Evolutionary conservation across 2,113 vertebrate species (phyloP), one percentile per base, ranked within the genome.

Genomic region (Corythornis cristatus): DNA sequence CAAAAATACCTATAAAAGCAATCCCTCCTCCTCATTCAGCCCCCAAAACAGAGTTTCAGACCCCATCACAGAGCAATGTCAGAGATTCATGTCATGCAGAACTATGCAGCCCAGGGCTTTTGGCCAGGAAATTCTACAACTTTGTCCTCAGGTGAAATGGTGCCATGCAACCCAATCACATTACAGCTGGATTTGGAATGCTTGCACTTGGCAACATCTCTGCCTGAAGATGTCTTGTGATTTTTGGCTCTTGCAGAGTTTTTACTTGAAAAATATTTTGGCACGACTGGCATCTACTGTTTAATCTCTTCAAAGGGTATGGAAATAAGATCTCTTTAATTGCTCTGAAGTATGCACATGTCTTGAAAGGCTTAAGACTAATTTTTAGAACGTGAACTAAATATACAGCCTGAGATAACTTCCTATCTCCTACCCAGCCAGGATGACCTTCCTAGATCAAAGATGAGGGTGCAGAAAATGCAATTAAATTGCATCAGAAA

Each of bases 101-200:
- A 58, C 31, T 89, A 74, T 64, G 56, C 51, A 87, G 29, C 45
- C 89, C 21, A 77, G 40, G 75, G 64, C 26, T 86, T 89, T 77
- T 40, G 80, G 89, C 71, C 87, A 95, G 87, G 87, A 94, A 92
- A 87, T 93, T 92, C 89, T 95, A 78, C 56, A 92, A 64, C 83
- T 85, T 81, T 89, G 60, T 88, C 60, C 75, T 83, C 40, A 74
- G 60, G 92, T 91, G 91, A 88, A 95, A 88, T 74, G 35, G 35
- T 88, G 43, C 84, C 83, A 74, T 60, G 87, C 75, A 94, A 88
- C 60, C n/a, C 64, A 80, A 15, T 83, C 64, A 48, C 15, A 26
- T 54, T 67, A 60, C 46, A 80, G 48, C 9, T 90, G 85, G 80
- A 94, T 87, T 96, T 83, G 77, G 89, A 87, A 93, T 80, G 64